A percentile compares a stretch with the other conserved stretches of the same genome.
phyloP scores from a whole-genome alignment of 1,140 invertebrate species.

The Cyphomyrmex costatus region DNA sequence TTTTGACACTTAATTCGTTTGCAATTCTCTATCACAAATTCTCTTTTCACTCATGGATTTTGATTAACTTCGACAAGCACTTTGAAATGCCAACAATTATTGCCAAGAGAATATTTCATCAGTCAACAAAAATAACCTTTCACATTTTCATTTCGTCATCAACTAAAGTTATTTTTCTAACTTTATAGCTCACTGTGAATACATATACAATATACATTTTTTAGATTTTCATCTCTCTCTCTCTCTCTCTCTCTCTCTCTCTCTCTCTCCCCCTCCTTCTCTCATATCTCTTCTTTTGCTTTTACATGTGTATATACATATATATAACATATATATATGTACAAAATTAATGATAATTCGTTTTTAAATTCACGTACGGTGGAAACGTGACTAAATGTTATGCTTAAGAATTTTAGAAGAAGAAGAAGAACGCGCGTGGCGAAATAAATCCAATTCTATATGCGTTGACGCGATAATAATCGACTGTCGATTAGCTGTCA shows the following conservation, averaged over 20 bases:
- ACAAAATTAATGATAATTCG: background rate
- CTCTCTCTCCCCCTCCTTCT: background rate
- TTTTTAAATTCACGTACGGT: background rate
- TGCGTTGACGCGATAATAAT: conserved; percentile 40
- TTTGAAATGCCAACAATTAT: background rate
- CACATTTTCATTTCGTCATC: background rate
- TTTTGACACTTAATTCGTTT: background rate
- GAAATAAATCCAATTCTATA: conserved; percentile 30
- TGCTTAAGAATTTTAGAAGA: conserved; percentile 11
- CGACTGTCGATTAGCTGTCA: conserved; percentile 70
- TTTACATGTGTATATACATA: no score
- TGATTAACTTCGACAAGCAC: conserved; percentile 55
- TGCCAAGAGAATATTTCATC: conserved; percentile 20
- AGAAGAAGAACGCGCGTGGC: conserved; percentile 3
- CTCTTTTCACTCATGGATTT: conserved; percentile 55
- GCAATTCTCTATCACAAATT: conserved; percentile 22
- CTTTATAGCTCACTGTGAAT: background rate
- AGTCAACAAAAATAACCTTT: background rate
- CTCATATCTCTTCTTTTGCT: background rate
- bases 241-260: background rate
- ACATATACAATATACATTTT: background rate
- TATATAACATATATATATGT: no score
- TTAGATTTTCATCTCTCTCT: background rate
- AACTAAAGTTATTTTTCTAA: background rate
- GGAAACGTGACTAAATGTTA: background rate